phyloP scores from a whole-genome alignment of 2,113 vertebrate species.

The Rhea pennata region DNA sequence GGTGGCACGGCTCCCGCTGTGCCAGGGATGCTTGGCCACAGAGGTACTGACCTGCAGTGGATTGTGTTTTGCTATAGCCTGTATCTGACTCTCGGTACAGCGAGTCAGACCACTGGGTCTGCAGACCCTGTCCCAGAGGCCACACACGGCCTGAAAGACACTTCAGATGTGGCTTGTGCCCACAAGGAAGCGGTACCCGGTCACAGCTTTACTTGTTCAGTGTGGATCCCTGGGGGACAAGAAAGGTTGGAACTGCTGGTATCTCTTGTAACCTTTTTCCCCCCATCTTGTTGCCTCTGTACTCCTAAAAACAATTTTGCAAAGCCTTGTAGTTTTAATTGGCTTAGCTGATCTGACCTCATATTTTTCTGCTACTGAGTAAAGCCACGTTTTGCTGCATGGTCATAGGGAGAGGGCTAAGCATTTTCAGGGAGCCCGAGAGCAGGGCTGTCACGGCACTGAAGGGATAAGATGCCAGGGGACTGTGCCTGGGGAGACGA shows the following conservation, averaged over 20 bases:
- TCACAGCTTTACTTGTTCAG: background rate
- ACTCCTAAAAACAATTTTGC: background rate
- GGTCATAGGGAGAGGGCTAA: too few species aligned
- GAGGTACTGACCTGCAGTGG: too few species aligned
- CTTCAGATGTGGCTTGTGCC: background rate
- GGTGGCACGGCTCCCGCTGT: background rate
- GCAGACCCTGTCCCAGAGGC: too few species aligned
- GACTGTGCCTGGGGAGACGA: background rate
- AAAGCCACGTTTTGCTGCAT: background rate
- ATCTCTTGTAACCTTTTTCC: background rate
- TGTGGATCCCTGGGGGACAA: background rate
- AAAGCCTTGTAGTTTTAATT: background rate
- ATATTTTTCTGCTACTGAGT: background rate
- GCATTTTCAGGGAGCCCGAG: background rate
- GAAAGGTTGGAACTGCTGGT: background rate
- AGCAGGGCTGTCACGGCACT: background rate
- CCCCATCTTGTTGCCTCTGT: background rate
- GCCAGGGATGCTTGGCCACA: too few species aligned
- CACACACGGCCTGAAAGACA: too few species aligned
- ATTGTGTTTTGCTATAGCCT: too few species aligned
- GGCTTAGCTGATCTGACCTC: background rate
- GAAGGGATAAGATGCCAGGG: background rate
- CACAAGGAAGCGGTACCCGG: background rate
- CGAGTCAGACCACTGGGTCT: too few species aligned
- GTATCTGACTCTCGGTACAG: too few species aligned